Evolutionary conservation across 2,797 vertebrate species (phyloP), one percentile per base, ranked within the genome.

Genomic region (Poecilia gillii): DNA sequence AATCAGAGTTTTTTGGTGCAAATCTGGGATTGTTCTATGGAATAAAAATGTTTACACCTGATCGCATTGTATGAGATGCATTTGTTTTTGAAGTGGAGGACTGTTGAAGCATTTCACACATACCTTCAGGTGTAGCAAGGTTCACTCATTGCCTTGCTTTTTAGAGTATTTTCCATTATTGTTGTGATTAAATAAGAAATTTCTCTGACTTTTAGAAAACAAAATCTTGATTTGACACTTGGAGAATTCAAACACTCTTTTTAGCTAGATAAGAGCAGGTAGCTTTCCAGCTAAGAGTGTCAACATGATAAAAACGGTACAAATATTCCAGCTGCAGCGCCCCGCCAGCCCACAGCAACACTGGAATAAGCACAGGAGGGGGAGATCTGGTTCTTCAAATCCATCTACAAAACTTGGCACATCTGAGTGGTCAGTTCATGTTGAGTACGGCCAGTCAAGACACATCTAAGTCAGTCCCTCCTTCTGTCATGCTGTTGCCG

Each of bases 131-230:
- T 84, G 73, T 72, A 45, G 49, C 23, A 70, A 46, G 71, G 68
- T 55, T 79, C 73, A 53, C 78, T 83, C 53, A 77, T 74, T 84
- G 33, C 75, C 71, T 84, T 78, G 64, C 72, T 31, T 68, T 85
- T 77, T 47, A 33, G 77, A 72, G 41, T 75, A 36, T 85, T 86
- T 88, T 81, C 81, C 76, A 80, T 57, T 59, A 79, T 73, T 39
- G 64, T 70, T 46, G 41, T 28, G 23, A 71, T n/a, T 71, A 45
- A 45, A 23, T 68, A 74, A 75, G 14, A 89, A 82, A 36, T 76
- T 80, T 75, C 73, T 74, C 53, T 33, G 75, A 81, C 41, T 77
- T 88, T 73, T 77, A 71, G 77, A n/a, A 57, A 81, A 72, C 80
- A 55, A 82, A 53, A 23, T 49, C 79, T 47, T 57, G 1, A 36